These are phyloP conservation scores for Melanostigma gelatinosum DNA, from an alignment of 2,113 vertebrate genomes.

Conservation along the genomic window DNA sequence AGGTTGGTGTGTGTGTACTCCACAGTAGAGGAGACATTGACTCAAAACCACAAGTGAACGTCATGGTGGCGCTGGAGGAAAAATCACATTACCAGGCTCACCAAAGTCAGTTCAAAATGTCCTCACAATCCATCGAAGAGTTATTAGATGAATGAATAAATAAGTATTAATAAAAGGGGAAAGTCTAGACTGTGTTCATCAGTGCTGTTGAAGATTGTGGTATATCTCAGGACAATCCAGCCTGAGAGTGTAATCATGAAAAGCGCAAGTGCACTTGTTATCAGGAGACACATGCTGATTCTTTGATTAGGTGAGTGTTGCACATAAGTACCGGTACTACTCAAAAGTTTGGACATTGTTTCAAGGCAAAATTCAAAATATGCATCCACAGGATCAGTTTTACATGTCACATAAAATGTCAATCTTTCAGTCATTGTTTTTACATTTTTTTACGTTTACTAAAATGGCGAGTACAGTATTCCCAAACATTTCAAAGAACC, in stretches of 20 bases:
- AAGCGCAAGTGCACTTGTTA: conserved; percentile 23
- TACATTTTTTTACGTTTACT: background rate
- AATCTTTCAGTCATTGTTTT: background rate
- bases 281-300: conserved; percentile 19
- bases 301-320: conserved; percentile 8
- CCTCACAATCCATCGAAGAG: background rate
- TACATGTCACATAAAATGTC: conserved; percentile 14
- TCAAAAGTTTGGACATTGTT: conserved; percentile 11
- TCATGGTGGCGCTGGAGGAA: background rate
- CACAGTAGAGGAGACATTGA: background rate
- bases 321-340: background rate
- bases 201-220: background rate
- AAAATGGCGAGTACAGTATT: background rate
- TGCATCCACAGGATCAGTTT: background rate
- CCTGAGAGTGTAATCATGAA: conserved; percentile 1
- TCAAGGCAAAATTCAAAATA: background rate
- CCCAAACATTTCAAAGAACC: background rate
- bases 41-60: background rate
- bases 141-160: no score
- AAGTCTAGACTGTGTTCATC: background rate
- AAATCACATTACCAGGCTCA: background rate
- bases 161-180: background rate
- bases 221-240: conserved; percentile 7
- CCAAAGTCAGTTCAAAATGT: background rate
- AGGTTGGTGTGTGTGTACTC: background rate